These are phyloP conservation scores for Muricea muricata DNA, from an alignment of 92 coral and sea anemone species.

Conservation along the genomic window DNA sequence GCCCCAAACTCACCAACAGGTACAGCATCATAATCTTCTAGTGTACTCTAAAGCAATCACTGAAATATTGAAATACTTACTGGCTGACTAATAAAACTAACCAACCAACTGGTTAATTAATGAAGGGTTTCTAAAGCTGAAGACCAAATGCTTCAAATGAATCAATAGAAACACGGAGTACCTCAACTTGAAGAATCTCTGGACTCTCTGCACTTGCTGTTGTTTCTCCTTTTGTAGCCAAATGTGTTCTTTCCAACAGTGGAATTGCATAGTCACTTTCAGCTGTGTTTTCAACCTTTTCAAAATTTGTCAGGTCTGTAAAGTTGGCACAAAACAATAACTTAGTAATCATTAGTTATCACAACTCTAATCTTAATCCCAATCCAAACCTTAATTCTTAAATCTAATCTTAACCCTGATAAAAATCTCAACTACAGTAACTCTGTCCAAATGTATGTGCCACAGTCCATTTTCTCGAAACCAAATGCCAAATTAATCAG, in stretches of 20 bases:
- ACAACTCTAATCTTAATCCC: too few relatives aligned
- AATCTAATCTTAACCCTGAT: background rate
- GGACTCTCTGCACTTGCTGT: background rate
- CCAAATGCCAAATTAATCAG: too few relatives aligned
- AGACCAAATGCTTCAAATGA: too few relatives aligned
- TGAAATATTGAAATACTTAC: too few relatives aligned
- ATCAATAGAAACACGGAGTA: too few relatives aligned
- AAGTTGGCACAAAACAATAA: background rate
- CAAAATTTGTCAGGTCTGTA: slow-evolving; percentile 39
- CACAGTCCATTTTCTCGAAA: too few relatives aligned
- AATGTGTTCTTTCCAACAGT: slow-evolving; percentile 52
- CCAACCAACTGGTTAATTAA: too few relatives aligned
- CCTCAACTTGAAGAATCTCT: slow-evolving; percentile 6
- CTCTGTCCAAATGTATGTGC: too few relatives aligned
- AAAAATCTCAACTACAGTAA: too few relatives aligned
- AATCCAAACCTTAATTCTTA: background rate
- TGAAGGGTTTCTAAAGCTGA: too few relatives aligned
- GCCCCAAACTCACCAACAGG: slow-evolving; percentile 90
- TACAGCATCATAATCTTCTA: slow-evolving; percentile 86
- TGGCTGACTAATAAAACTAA: too few relatives aligned
- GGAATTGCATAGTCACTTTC: slow-evolving; percentile 74
- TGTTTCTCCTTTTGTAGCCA: slow-evolving; percentile 1
- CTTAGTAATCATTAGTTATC: too few relatives aligned
- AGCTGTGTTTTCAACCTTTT: slow-evolving; percentile 37
- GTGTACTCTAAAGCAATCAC: slow-evolving; percentile 69